Evolutionary conservation across 2,797 vertebrate genomes (phyloP).

Genomic region (Scolopax bukidnonensis): DNA sequence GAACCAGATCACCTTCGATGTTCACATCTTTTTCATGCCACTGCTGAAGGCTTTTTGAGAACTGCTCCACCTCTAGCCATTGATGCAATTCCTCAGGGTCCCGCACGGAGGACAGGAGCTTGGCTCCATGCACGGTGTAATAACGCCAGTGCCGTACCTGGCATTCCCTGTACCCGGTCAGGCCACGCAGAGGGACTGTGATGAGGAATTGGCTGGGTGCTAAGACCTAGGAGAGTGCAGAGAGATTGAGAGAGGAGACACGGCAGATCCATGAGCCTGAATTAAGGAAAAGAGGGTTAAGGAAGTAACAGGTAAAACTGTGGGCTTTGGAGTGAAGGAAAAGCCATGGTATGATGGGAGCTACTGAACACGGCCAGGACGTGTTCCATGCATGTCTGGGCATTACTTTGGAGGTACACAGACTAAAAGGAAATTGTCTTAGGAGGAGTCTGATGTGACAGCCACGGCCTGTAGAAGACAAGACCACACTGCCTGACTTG

Average conservation of each 20-base stretch:
- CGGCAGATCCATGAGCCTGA: background rate
- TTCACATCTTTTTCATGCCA: constrained; percentile 81
- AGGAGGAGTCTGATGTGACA: background rate
- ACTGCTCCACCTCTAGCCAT: constrained; percentile 85
- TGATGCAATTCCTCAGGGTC: constrained; percentile 85
- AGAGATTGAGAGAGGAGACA: constrained; percentile 1
- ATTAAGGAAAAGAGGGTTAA: background rate
- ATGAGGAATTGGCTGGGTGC: constrained; percentile 80
- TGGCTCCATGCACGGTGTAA: constrained; percentile 79
- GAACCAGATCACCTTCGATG: constrained; percentile 85
- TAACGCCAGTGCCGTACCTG: constrained; percentile 78
- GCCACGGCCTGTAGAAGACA: background rate
- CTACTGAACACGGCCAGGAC: background rate
- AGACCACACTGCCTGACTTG: background rate
- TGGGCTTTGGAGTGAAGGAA: background rate
- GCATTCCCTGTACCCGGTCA: constrained; percentile 81
- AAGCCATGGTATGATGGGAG: background rate
- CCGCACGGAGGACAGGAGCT: constrained; percentile 79
- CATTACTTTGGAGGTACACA: background rate
- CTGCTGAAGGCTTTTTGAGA: constrained; percentile 80
- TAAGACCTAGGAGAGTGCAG: constrained; percentile 73
- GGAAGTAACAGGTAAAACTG: background rate
- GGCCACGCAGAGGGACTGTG: constrained; percentile 79
- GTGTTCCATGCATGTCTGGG: background rate
- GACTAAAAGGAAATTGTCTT: background rate